Evolutionary conservation across 2,888 invertebrate species (phyloP), one percentile per base, ranked within the genome.

Genomic region (Teinopalpus imperialis): DNA sequence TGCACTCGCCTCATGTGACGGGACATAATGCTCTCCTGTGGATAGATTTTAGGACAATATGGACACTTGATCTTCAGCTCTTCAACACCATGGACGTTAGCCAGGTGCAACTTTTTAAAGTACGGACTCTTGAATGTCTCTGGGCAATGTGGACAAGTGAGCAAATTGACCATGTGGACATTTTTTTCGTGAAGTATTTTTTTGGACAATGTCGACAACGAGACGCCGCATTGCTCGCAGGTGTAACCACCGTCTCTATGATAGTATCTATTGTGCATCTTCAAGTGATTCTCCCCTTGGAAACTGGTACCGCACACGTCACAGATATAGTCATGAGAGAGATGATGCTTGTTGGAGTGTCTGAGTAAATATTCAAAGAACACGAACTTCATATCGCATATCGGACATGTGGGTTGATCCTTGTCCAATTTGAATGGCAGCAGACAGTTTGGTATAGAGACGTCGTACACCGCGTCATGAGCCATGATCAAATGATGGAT

Each of bases 1-100:
- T 91, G 91, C 0, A 91, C 91, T 0, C 90, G 77, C 30, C 91
- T 82, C 91, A 91, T 90, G 45, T 91, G 91, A 29, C 91, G 75
- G 0, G 91, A 91, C 73, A 91, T 83, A 0, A 91, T 90, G 31
- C 91, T 90, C 63, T 90, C 91, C 51, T 86, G 85, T 0, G 86
- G 85, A 23, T 74, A 88, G 0, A 88, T 74, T 57, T 83, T 87
- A 29, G 90, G 77, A 64, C 91, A 85, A 36, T 79, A 79, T 0
- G 82, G 85, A 26, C 87, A 88, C 41, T 82, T 82, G 2, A 88
- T 81, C 50, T 77, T 85, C n/a, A 88, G 47, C 48, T 87, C 87
- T 34, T 86, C 86, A 0, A 86, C 75, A 0, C 78, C 79, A 24
- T 88, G 87, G 0, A 80, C 74, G 13, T 88, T 87, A 0, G 83